These are phyloP conservation scores for Athripsodes cinereus DNA, from an alignment of 2,888 invertebrate species.

Conservation along the genomic window DNA sequence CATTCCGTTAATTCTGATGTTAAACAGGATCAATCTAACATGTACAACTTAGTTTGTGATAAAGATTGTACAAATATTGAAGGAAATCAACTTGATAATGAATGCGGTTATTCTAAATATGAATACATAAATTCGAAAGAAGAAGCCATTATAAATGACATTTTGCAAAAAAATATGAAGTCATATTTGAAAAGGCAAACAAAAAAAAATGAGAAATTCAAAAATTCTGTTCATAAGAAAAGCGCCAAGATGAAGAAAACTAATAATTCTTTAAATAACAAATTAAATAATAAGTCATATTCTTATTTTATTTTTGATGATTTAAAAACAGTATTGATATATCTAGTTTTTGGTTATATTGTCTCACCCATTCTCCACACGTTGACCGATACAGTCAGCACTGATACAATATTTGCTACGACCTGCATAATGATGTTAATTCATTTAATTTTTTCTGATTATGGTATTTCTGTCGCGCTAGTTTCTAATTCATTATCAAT, in stretches of 20 bases:
- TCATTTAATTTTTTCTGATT: slow-evolving; percentile 90
- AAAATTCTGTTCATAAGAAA: background rate
- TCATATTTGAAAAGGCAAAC: slow-evolving; percentile 1
- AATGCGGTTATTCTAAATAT: no score
- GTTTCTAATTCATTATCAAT: slow-evolving; percentile 88
- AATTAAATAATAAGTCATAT: slow-evolving; percentile 9
- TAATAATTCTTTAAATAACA: background rate
- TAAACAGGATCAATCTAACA: background rate
- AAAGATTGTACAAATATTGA: background rate
- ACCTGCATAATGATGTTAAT: slow-evolving; percentile 79
- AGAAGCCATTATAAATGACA: slow-evolving; percentile 14
- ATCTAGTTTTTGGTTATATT: slow-evolving; percentile 79
- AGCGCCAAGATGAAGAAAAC: slow-evolving; percentile 1
- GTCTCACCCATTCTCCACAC: slow-evolving; percentile 90
- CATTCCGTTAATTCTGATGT: no score
- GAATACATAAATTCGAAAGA: no score
- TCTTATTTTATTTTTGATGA: slow-evolving; percentile 47
- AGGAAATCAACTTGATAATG: no score
- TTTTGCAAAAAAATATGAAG: slow-evolving; percentile 18
- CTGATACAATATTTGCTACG: slow-evolving; percentile 95
- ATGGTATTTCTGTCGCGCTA: slow-evolving; percentile 79
- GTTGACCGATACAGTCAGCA: slow-evolving; percentile 92
- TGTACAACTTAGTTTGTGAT: background rate
- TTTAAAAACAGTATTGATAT: slow-evolving; percentile 72
- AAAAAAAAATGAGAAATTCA: background rate